These are phyloP conservation scores for Alitta virens DNA, from an alignment of 2,888 invertebrate species.

Conservation along the genomic window DNA sequence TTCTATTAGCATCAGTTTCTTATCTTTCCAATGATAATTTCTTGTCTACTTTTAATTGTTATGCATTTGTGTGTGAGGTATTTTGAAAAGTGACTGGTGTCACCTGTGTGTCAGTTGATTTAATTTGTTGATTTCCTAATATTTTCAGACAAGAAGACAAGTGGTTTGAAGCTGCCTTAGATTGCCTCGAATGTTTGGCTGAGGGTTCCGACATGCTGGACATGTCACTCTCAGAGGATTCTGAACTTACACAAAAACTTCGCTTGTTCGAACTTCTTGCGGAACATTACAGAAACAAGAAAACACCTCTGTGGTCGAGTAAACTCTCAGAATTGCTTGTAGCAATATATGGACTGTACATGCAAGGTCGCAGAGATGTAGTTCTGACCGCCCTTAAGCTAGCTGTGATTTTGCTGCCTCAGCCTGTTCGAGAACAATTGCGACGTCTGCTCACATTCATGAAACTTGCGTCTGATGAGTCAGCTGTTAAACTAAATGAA, in stretches of 20 bases:
- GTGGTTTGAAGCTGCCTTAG: slow-evolving; percentile 43
- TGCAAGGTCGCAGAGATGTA: slow-evolving; percentile 35
- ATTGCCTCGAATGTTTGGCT: slow-evolving; percentile 47
- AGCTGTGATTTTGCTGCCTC: slow-evolving; percentile 44
- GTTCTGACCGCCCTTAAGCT: slow-evolving; percentile 48
- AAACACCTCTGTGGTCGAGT: slow-evolving; percentile 43
- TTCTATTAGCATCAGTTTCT: too few species aligned
- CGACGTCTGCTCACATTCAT: slow-evolving; percentile 47
- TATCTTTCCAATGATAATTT: too few species aligned
- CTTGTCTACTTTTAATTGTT: too few species aligned
- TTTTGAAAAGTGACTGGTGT: too few species aligned
- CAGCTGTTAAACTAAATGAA: too few species aligned
- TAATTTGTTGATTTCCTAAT: too few species aligned
- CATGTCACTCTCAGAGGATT: slow-evolving; percentile 34
- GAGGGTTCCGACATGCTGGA: slow-evolving; percentile 42
- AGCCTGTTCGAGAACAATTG: slow-evolving; percentile 43
- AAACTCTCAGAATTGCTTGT: slow-evolving; percentile 49
- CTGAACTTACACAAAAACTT: slow-evolving; percentile 21
- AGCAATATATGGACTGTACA: slow-evolving; percentile 46
- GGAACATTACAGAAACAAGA: slow-evolving; percentile 35
- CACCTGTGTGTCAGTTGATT: too few species aligned
- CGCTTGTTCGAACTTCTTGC: slow-evolving; percentile 45
- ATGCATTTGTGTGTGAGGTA: too few species aligned
- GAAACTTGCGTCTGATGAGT: slow-evolving; percentile 37
- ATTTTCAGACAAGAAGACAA: slow-evolving; percentile 32